Base-by-base conservation (phyloP, 2,888 invertebrate genomes). In the Aleiodes alternator region DNA sequence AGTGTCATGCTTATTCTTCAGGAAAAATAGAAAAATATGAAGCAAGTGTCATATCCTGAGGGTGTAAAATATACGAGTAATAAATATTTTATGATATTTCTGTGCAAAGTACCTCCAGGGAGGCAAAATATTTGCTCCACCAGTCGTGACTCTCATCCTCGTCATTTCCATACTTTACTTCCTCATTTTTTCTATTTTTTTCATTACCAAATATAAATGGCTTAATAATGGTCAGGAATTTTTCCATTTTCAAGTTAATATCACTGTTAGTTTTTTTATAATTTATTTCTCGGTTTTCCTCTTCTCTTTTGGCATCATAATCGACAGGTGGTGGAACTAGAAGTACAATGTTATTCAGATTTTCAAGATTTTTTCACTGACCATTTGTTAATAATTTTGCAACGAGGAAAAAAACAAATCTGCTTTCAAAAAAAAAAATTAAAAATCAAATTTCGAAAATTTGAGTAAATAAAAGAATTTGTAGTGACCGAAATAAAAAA, bases 71-170 rank as follows among this genome's bases (percentile, higher is more conserved):
- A 69, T 57, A 64, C 12, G 5, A 56, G 55, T 38, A 69, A 51
- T 51, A 61, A 5, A 50, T 69, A 38, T 48, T 61, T 23, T 50
- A 48, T 34, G 14, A 38, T 9, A 38, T 34, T 43, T 12, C 7
- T 48, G 14, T 55, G 66, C 48, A 50, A 75, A 71, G 55, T 81
- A 89, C 89, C 85, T 88, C 85, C 14, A 88, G 87, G 3, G 92
- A 91, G 53, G 91, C 91, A 78, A 90, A 91, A 84, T 92, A 92
- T 87, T 92, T 92, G 64, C 90, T 91, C 92, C 92, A 92, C 92
- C 92, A 92, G 75, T 90, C 91, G 79, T 87, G 90, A 5, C 88
- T 87, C 11, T 90, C 88, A 55, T 87, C 88, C 12, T 90, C 90
- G 14, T 80, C 80, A 23, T 78, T 77, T 61, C 56, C 75, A 43